These are phyloP conservation scores for Petrocephalus microphthalmus DNA, from an alignment of 2,113 vertebrate genomes.

Conservation along the genomic window DNA sequence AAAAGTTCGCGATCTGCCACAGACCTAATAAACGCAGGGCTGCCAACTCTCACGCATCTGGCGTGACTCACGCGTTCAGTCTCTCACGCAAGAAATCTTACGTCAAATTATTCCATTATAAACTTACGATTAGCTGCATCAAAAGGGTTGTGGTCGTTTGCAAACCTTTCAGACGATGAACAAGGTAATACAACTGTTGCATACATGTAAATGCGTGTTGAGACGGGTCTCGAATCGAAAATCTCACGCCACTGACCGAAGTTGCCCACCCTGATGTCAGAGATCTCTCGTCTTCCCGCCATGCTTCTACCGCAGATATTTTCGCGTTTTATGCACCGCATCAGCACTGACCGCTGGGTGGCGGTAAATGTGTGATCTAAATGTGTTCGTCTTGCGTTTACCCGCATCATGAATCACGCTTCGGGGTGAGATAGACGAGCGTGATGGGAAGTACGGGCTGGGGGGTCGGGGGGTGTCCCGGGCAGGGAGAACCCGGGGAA, in stretches of 20 bases:
- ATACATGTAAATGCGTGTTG: background rate
- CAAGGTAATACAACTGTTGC: background rate
- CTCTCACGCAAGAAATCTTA: background rate
- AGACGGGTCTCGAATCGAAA: background rate
- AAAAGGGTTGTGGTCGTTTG: background rate
- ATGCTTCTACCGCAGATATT: background rate
- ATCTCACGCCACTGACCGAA: background rate
- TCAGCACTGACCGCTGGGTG: background rate
- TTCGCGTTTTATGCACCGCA: background rate
- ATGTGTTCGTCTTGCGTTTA: background rate
- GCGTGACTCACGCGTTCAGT: too few species aligned
- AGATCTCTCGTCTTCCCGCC: background rate
- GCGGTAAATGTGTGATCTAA: background rate
- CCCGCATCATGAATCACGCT: background rate
- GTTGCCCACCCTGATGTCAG: background rate
- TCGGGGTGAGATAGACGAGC: background rate
- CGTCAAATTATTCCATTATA: background rate
- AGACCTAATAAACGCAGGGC: background rate
- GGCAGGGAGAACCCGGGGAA: background rate
- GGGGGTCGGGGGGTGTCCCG: background rate
- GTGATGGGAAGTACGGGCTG: background rate
- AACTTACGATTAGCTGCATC: background rate
- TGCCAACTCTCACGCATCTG: background rate
- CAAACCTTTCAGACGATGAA: background rate
- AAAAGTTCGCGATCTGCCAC: background rate